Evolutionary conservation across 2,797 vertebrate genomes (phyloP), one percentile per base, ranked within the genome.

Genomic region (Danio aesculapii): DNA sequence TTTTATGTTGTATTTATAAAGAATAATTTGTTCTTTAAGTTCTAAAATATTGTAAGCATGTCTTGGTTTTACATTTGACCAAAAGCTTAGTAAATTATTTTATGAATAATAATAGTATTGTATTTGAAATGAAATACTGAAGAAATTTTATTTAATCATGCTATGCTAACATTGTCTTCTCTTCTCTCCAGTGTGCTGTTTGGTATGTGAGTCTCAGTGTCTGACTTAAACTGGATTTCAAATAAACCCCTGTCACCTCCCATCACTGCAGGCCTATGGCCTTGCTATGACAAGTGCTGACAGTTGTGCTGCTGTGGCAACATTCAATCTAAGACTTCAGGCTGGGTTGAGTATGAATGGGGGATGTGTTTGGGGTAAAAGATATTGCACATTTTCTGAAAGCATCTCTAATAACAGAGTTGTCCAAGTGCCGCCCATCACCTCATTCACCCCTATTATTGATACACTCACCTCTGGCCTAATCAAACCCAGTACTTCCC

Each of bases 291-390:
- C 91, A 89, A 90, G 90, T 64, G 85, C 88, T 92, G 93, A 94
- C 93, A 94, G 92, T 91, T 93, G 84, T 94, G 93, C 94, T 93
- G 92, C 89, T 68, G 86, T 88, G 89, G 93, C 92, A 94, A 92
- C 88, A 92, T 91, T 87, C 90, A 90, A 90, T 92, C 91, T 89
- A 72, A 88, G 88, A 90, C 88, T 92, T 91, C 90, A 84, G 73
- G 83, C 83, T 86, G 75, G 80, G 71, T 79, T 39, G 82, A 83
- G 70, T 53, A 53, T 10, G 49, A 49, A 39, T 66, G 47, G 47
- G 21, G 68, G 61, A 47, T 21, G 69, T 47, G 46, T 50, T 73
- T 74, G 16, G 68, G 70, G 44, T 30, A 50, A 66, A 74, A 83
- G 70, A 86, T 89, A 89, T 89, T 81, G 84, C 74, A 89, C 90